Percentiles rank a stretch among this genome's conserved stretches.
Conservation (phyloP, 2,888 invertebrate genomes). For the Chloroclysta siterata region DNA sequence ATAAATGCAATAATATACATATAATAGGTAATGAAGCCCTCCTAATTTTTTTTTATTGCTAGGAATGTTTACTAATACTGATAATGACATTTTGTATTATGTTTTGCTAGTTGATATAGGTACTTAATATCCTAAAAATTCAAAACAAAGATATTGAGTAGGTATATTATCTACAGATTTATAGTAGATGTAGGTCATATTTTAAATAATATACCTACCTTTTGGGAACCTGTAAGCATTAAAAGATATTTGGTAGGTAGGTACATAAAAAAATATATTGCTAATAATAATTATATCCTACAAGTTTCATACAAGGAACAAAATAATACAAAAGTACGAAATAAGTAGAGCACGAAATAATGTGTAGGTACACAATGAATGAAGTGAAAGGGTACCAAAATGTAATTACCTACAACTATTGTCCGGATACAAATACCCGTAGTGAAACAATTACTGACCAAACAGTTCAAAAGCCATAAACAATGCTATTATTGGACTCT, state of each 20-base stretch:
- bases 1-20: too few relatives aligned
- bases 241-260: not conserved
- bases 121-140: not conserved
- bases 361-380: constrained; percentile 70
- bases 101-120: not conserved
- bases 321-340: constrained; percentile 59
- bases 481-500: constrained; percentile 9
- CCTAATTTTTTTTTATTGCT: too few relatives aligned
- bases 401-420: constrained; percentile 51
- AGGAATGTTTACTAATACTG: too few relatives aligned
- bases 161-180: not conserved
- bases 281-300: constrained; percentile 37
- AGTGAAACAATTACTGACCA: constrained; percentile 26
- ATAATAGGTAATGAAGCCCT: too few relatives aligned
- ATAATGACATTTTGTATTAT: too few relatives aligned
- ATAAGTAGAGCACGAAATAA: constrained; percentile 83
- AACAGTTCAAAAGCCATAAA: constrained; percentile 5
- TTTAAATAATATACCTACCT: not conserved
- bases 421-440: constrained; percentile 43
- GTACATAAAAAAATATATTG: constrained; percentile 11
- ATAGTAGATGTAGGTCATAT: constrained; percentile 8
- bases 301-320: constrained; percentile 36
- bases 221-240: not conserved
- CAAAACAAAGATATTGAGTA: not conserved
- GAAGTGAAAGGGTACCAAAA: constrained; percentile 82